Conservation (phyloP, 2,888 invertebrate species). For the Eupithecia tripunctaria region DNA sequence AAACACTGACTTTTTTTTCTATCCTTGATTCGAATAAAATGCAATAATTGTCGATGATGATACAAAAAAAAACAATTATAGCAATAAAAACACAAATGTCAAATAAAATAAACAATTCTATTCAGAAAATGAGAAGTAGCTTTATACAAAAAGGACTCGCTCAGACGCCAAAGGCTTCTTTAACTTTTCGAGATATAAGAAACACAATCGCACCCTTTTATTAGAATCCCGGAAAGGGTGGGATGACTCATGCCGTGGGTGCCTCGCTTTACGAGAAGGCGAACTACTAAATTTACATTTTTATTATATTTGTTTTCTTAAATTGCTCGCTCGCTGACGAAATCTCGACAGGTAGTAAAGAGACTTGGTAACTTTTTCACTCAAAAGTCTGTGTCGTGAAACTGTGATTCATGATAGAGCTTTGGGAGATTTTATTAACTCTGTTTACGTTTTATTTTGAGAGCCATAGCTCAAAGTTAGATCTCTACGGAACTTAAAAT, state of each 20-base stretch:
- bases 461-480: background rate
- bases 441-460: background rate
- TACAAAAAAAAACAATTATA: background rate
- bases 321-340: constrained; percentile 19
- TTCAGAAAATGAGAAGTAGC: background rate
- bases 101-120: background rate
- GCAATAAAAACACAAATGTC: background rate
- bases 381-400: background rate
- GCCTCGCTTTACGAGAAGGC: constrained; percentile 37
- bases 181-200: constrained; percentile 26
- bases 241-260: constrained; percentile 36
- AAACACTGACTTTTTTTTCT: background rate
- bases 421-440: background rate
- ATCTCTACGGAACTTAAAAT: no score
- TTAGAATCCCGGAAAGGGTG: constrained; percentile 29
- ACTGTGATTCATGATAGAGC: background rate
- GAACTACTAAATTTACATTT: constrained; percentile 44
- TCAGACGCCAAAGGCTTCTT: constrained; percentile 19
- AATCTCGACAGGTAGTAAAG: constrained; percentile 17
- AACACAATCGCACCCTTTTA: constrained; percentile 35
- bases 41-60: background rate
- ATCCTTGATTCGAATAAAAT: background rate
- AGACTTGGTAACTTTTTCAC: constrained; percentile 6
- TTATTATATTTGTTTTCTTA: constrained; percentile 37
- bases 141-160: background rate